Evolutionary conservation across 1,140 invertebrate species (phyloP).

Genomic region (Drosophila murphyi): DNA sequence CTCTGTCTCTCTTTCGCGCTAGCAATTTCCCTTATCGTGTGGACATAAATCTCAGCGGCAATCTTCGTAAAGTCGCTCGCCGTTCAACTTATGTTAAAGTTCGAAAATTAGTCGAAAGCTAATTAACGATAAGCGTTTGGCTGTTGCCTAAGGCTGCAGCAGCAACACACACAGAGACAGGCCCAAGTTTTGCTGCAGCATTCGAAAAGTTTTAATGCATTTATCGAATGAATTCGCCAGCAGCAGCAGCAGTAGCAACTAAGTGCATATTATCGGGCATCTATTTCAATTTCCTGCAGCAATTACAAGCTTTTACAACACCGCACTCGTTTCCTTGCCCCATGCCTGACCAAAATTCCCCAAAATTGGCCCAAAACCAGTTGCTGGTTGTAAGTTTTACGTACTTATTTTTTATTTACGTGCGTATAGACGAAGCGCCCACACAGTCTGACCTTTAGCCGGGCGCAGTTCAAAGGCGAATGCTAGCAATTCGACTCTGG

Average conservation of each 20-base stretch:
- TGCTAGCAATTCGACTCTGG: constrained; percentile 33
- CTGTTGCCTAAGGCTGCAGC: constrained; percentile 38
- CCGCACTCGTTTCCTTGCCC: neutral
- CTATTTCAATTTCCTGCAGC: constrained; percentile 80
- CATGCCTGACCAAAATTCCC: neutral
- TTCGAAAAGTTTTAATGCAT: constrained; percentile 76
- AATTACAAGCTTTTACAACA: constrained; percentile 61
- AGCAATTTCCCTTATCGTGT: constrained; percentile 10
- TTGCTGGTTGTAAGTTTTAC: constrained; percentile 35
- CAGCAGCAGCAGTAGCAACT: constrained; percentile 43
- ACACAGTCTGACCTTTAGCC: constrained; percentile 44
- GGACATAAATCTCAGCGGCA: constrained; percentile 62
- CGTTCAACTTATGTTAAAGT: constrained; percentile 74
- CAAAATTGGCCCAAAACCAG: constrained; percentile 22
- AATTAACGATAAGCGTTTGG: constrained; percentile 76
- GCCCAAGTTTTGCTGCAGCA: constrained; percentile 47
- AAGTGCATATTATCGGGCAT: constrained; percentile 82
- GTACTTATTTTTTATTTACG: constrained; percentile 24
- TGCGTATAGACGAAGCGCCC: constrained; percentile 14
- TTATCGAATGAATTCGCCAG: constrained; percentile 71
- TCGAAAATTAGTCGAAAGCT: constrained; percentile 73
- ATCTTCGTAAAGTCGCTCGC: constrained; percentile 28
- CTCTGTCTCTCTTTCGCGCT: neutral
- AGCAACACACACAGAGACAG: constrained; percentile 10
- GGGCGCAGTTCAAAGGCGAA: constrained; percentile 49